Evolutionary conservation across 1,140 invertebrate genomes (phyloP), one percentile per base, ranked within the genome.

Genomic region (Nasonia longicornis): DNA sequence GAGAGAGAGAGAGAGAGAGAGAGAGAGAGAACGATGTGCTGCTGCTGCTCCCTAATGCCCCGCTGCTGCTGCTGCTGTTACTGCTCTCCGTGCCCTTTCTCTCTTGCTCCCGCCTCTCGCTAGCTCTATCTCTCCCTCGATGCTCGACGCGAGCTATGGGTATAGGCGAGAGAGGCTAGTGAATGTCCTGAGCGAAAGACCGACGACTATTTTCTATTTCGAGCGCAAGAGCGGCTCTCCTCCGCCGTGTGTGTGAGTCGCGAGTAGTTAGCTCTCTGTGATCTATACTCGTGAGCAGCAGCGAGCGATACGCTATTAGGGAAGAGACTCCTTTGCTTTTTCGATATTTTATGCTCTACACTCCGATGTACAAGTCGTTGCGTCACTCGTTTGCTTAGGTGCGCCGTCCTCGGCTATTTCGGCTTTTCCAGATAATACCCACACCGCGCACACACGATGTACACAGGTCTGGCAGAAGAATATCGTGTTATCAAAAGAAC

Each of bases 131-230:
- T 64, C 73, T 38, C 52, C 31, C 52, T 31, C 26, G 52, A 31
- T 31, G 48, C 11, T n/a, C 26, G 26, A 26, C 22, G 69, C 0
- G 20, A 26, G 26, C 26, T 70, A 38, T 70, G 14, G 2, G 14
- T 63, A 26, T 22, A 35, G 10, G 29, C 48, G 26, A 35, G 48
- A 58, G 48, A 78, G 82, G 78, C 74, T 63, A 83, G 73, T 75
- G 76, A 82, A 74, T 82, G 84, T 82, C 80, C 81, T 71, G 48
- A 76, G 45, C 71, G 26, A 58, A 73, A 31, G 52, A 76, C 29
- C 70, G 22, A 66, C 35, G 74, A 77, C 74, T 81, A 81, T 81
- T 81, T 81, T 81, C 80, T 81, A 77, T 73, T 75, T 69, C 71
- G 71, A 80, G 72, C 35, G 7, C 31, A 35, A 58, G 48, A 14